Evolutionary conservation across 2,888 invertebrate species (phyloP).

Genomic region (Orthonychiurus folsomi): DNA sequence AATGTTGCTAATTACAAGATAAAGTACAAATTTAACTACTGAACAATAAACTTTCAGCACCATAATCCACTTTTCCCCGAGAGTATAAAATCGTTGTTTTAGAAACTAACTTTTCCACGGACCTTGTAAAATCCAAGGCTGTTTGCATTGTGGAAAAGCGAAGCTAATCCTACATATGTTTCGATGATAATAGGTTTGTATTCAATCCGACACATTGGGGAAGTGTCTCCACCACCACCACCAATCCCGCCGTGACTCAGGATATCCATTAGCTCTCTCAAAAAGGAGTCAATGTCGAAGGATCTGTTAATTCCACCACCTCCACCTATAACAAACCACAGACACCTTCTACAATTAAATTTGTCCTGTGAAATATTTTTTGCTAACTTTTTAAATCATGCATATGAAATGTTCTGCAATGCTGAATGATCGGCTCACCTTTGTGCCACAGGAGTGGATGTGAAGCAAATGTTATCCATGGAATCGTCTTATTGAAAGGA

Average conservation of each 20-base stretch:
- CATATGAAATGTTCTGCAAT: too few relatives aligned
- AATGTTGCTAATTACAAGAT: too few relatives aligned
- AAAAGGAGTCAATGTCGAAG: slow-evolving; percentile 56
- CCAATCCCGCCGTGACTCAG: slow-evolving; percentile 20
- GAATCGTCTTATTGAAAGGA: slow-evolving; percentile 69
- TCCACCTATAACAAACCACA: slow-evolving; percentile 11
- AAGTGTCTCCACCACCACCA: slow-evolving; percentile 17
- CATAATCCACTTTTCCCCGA: too few relatives aligned
- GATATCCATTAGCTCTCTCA: slow-evolving; percentile 49
- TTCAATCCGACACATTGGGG: slow-evolving; percentile 46
- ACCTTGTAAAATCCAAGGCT: slow-evolving; percentile 78
- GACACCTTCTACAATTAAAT: not conserved
- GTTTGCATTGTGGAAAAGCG: slow-evolving; percentile 71
- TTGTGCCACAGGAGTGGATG: slow-evolving; percentile 69
- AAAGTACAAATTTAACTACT: too few relatives aligned
- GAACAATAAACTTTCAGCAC: too few relatives aligned
- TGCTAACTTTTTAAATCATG: too few relatives aligned
- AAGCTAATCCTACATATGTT: slow-evolving; percentile 69
- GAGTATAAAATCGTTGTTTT: too few relatives aligned
- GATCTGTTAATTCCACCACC: slow-evolving; percentile 40
- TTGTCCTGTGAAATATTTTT: not conserved
- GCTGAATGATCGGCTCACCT: too few relatives aligned
- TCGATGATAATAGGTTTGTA: slow-evolving; percentile 65
- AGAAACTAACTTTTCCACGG: slow-evolving; percentile 74
- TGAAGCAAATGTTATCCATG: slow-evolving; percentile 67